Evolutionary conservation across 2,113 vertebrate genomes (phyloP), one percentile per base, ranked within the genome.

Genomic region (Mola mola): DNA sequence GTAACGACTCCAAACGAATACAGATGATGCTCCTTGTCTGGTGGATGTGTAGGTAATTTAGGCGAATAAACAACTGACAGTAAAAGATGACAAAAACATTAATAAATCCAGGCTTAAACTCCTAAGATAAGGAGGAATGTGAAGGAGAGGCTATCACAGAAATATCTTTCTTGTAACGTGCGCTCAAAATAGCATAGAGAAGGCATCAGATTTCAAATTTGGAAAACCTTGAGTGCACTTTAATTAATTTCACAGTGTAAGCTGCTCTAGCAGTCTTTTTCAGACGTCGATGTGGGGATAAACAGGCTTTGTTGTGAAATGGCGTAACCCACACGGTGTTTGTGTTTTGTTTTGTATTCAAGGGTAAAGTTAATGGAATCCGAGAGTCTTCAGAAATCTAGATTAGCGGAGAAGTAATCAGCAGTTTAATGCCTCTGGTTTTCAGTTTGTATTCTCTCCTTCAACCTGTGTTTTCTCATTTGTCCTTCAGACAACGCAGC

Each of bases 401-500:
- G 33, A 85, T 85, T 59, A 81, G 64, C 36, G 22, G 42, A 46
- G 31, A 69, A 46, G 13, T 69, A 72, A 81, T 72, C 22, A 26
- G 22, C 29, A 25, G 6, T 21, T 67, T 67, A 78, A 76, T 40
- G 40, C 36, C 43, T 68, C 33, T 49, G 22, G 33, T 50, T 69
- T 47, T 22, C 47, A 55, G 56, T 37, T 22, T 48, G 33, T 69
- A 11, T 8, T 51, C 7, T 43, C 12, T 48, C 33, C 2, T 60
- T 55, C 49, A 75, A 52, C 24, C 47, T 52, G 25, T 33, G 41
- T 60, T 70, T 68, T 71, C 46, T 66, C 47, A 67, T 72, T 67
- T 68, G 69, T 70, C 83, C 83, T 85, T 87, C 71, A 64, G 57
- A 64, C 61, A 75, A 68, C 26, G 4, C 41, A 52, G 66, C 38